These are phyloP conservation scores for Tricholaema leucomelas DNA, from an alignment of 2,113 vertebrate genomes.

Conservation along the genomic window DNA sequence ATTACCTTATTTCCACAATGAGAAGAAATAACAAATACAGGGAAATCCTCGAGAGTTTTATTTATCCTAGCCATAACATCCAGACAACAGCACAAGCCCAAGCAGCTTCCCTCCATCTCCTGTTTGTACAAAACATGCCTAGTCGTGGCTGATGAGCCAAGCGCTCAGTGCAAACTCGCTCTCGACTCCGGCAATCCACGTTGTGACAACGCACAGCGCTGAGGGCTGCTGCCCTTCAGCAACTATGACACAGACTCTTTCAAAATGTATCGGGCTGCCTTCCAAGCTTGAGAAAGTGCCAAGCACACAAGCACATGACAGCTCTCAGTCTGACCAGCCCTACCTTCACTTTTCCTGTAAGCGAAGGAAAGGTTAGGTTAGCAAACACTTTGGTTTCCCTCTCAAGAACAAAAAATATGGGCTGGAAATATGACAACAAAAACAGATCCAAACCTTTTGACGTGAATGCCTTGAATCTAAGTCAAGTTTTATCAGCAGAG, in stretches of 20 bases:
- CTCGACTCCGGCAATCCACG: background rate
- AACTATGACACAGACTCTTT: background rate
- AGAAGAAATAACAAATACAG: background rate
- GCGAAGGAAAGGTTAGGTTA: slow-evolving; percentile 3
- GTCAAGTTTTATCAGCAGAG: background rate
- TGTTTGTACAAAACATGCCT: background rate
- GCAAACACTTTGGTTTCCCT: background rate
- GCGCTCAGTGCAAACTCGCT: background rate
- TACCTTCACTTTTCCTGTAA: background rate
- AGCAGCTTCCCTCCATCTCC: background rate
- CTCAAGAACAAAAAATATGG: background rate
- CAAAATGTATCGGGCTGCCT: background rate
- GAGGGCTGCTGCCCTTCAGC: background rate
- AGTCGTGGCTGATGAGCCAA: background rate
- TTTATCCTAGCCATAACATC: background rate
- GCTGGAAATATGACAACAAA: background rate
- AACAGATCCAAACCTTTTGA: background rate
- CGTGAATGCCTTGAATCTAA: background rate
- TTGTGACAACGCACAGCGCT: background rate
- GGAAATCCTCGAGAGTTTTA: background rate
- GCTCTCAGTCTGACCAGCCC: background rate
- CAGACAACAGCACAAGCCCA: background rate
- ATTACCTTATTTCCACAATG: background rate
- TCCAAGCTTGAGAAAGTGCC: background rate
- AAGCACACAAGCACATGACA: background rate